Evolutionary conservation across 2,888 invertebrate species (phyloP), one percentile per base, ranked within the genome.

Genomic region (Nemoura dubitans): DNA sequence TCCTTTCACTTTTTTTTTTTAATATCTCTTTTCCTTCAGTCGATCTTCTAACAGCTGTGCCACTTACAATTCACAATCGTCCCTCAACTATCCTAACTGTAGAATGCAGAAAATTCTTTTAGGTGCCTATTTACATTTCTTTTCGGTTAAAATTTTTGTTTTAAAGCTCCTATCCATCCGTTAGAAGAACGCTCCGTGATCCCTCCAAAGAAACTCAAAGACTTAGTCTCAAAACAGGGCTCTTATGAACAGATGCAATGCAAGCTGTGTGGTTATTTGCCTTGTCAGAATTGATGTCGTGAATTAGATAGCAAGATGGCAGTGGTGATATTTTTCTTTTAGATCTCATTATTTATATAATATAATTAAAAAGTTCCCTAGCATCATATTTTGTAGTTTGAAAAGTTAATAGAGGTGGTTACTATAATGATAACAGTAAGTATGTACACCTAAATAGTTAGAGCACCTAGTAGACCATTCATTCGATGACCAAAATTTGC

Each of bases 301-400:
- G 80, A 85, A 77, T 36, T 92, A 92, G 92, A 91, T 92, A 92
- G 93, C 93, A 93, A 93, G 93, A 93, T 93, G 93, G 93, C 93
- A 92, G 93, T 92, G 93, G 92, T 92, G 88, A 88, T 85, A 78
- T 82, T 84, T 83, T 36, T 87, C 81, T 81, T n/a, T 16, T 28
- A 78, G 26, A 27, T 78, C 26, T 78, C 78, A 21, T 27, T 6
- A 84, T 59, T 59, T 59, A 1, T 59, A 1, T 21, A 59, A 7
- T 59, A 2, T 1, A 10, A 59, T 7, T 59, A 2, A 59, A 1
- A 21, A 1, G 14, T 59, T 59, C 59, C 2, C 59, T 59, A 59
- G 59, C 2, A 3, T 59, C 59, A 21, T 59, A 59, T 59, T 59
- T 59, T 59, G 59, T 59, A 59, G 59, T 59, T 59, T 59, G 1